Base-by-base conservation (phyloP, 2,797 vertebrate genomes). In the Danionella dracula region DNA sequence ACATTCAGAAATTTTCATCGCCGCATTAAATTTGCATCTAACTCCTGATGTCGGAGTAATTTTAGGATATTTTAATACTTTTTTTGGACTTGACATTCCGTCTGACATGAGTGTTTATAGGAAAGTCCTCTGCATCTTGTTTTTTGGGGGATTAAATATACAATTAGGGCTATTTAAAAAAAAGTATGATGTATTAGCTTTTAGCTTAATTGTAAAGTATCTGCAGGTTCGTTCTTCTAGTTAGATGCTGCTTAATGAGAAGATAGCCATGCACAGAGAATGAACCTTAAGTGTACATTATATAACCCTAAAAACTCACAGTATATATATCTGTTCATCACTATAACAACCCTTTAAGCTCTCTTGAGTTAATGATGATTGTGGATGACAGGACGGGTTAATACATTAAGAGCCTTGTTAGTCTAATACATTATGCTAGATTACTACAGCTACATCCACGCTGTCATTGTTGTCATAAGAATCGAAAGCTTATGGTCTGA, bases 211-310 rank as follows among this genome's bases (percentile, higher is more conserved):
- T n/a, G n/a, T n/a, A n/a, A n/a, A n/a, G n/a, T n/a, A n/a, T n/a
- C 11, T 19, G 53, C 32, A 56, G 32, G 51, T 37, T 44, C 51
- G 32, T 54, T 38, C 38, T 58, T 53, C 32, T 42, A 38, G 42
- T 46, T 64, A 42, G 12, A 58, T 58, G 15, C 15, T 55, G 45
- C 15, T 55, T 65, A 68, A 71, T 68, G 48, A 64, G 62, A 51
- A 45, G 21, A 45, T 4, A 34, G 35, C 9, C 13, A n/a, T n/a
- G n/a, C n/a, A n/a, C 44, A 34, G 19, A 38, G 45, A 17, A 29
- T 29, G 21, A 11, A 37, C 19, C 50, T 45, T 46, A 55, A 45
- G 37, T 53, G 48, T 64, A 11, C 34, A 62, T 64, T 53, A 42
- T 21, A 11, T 49, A 61, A 61, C 42, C 10, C 8, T 20, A 35